Base-by-base conservation (phyloP, 2,113 vertebrate genomes). In the Actenoides hombroni region DNA sequence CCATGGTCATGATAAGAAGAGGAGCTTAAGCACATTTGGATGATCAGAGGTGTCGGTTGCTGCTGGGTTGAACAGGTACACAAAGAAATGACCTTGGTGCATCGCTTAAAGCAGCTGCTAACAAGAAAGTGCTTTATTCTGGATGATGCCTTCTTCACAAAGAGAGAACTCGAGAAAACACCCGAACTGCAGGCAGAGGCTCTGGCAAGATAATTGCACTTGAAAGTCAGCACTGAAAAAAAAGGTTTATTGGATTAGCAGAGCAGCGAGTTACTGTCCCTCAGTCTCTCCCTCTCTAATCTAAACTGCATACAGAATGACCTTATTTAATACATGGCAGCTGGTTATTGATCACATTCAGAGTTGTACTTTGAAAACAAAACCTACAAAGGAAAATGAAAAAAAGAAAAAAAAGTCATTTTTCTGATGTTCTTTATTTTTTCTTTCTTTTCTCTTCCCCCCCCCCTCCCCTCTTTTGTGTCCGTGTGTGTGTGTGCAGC, bases 261-360 rank as follows among this genome's bases (percentile, higher is more conserved):
- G 23, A 94, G 92, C 82, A 80, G 37, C 0, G 7, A 78, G 83
- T 37, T 46, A 21, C 77, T 84, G 57, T 68, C 73, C 69, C 26
- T 73, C 86, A 59, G 63, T 23, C 49, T 88, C 85, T 74, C 77
- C 54, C 74, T 93, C 64, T 68, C 74, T 82, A 67, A 83, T 40
- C 65, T 91, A 33, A 67, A 29, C 54, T 54, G 51, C 61, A 35
- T 48, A 44, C 8, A 0, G 40, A 56, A 19, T 77, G 79, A 68
- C 69, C 48, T 94, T 78, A 42, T 68, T 88, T 92, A 56, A 84
- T 21, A 8, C 73, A 24, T 28, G 68, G 44, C 57, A 68, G 46
- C 97, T 96, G 97, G 96, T 97, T 97, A 97, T 97, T 95, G 95
- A 96, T 96, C 93, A 95, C 90, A 83, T 63, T 61, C 64, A 8